Base-by-base conservation (phyloP, 2,888 invertebrate genomes). In the Fragum whitleyi region DNA sequence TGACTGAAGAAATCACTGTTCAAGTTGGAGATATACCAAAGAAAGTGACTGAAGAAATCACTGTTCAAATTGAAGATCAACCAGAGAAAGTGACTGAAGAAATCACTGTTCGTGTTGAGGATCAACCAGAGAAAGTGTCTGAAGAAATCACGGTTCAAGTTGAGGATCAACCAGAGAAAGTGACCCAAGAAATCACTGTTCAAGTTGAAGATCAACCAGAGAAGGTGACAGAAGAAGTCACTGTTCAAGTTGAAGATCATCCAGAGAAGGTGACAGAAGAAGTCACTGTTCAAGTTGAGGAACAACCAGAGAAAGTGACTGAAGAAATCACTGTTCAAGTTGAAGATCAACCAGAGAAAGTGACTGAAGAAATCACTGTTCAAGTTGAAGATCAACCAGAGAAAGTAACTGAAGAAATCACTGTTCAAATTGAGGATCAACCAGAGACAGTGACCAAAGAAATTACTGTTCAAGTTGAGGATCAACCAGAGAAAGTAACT, bases 11-110 rank as follows among this genome's bases (percentile, higher is more conserved):
- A 55, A 47, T 71, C 23, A 42, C 65, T 21, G 14, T 72, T 29
- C 65, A 79, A 53, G 42, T 72, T 26, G 70, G 71, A 42, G 57
- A 81, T 29, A 61, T 67, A 55, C 65, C 70, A 36, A 57, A 65
- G 53, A 69, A 21, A 28, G 55, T 59, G 19, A 26, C 69, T 11
- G 65, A 77, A 36, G 71, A 65, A 69, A 55, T 71, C 36, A 42
- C 70, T n/a, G 16, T 74, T 51, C 62, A 79, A 36, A 53, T 74
- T 29, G 73, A 74, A 39, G 62, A 83, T 32, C 53, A 70, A 53
- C 68, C 70, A 32, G 68, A 70, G 55, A 61, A n/a, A 26, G 53
- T 67, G 19, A 32, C 53, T 9, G 26, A 61, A 23, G 79, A 79
- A 26, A 71, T 76, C 11, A 36, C 23, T n/a, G n/a, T n/a, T n/a